phyloP scores from a whole-genome alignment of 2,113 vertebrate species.

The Mustela lutreola region DNA sequence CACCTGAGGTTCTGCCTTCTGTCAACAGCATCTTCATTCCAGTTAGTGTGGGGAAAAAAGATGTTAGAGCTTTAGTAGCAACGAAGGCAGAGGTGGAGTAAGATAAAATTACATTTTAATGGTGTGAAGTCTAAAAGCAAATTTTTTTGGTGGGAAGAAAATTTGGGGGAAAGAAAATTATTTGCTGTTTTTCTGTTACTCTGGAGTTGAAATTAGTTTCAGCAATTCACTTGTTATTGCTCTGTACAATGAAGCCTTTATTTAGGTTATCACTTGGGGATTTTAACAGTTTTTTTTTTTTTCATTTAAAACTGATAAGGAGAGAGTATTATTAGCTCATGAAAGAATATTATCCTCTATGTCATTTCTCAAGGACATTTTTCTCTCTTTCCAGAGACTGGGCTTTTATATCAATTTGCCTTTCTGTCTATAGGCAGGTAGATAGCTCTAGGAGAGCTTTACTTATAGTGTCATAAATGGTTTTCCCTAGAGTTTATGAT shows the following conservation, averaged over 20 bases:
- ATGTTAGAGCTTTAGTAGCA: conserved; percentile 55
- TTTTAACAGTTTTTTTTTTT: conserved; percentile 41
- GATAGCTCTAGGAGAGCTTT: background rate
- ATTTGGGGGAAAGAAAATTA: conserved; percentile 3
- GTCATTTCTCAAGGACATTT: conserved; percentile 45
- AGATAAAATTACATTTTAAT: conserved; percentile 74
- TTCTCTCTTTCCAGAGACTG: background rate
- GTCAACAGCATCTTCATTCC: background rate
- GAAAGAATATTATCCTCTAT: conserved; percentile 67
- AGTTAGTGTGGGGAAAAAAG: background rate
- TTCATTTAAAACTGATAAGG: conserved; percentile 72
- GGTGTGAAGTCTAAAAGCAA: conserved; percentile 19
- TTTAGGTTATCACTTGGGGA: conserved; percentile 64
- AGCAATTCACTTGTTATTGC: conserved; percentile 64
- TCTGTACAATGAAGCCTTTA: conserved; percentile 51
- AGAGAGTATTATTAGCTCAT: conserved; percentile 75
- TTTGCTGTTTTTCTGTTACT: conserved; percentile 57
- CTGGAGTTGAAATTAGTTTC: conserved; percentile 65
- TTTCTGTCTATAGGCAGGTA: background rate
- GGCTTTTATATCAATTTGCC: background rate
- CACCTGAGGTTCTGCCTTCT: background rate
- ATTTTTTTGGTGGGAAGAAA: conserved; percentile 28
- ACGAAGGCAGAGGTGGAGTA: conserved; percentile 58
- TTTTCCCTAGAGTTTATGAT: background rate
- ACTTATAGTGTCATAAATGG: background rate